Base-by-base conservation (phyloP, 2,113 vertebrate genomes). In the Sorex fumeus region DNA sequence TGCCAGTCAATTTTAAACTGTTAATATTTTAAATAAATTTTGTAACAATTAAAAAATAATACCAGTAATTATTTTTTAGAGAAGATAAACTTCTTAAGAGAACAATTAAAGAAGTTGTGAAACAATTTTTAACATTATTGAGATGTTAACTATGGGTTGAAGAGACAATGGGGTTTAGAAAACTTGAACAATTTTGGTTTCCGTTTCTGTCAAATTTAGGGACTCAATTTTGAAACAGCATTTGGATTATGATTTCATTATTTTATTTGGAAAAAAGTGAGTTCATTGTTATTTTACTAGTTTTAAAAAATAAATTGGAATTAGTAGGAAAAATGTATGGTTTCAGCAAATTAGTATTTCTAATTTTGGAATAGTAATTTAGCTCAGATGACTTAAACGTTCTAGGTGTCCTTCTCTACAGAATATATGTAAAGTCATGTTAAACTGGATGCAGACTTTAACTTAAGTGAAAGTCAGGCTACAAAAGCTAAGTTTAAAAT, bases 271-370 rank as follows among this genome's bases (percentile, higher is more conserved):
- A 30, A 64, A 66, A 66, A 4, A 10, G 11, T 66, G 28, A 28
- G 64, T 30, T 66, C 18, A 30, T 6, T 12, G 47, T 50, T 50
- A 50, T 50, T 10, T 50, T 50, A 45, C 71, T 82, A n/a, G n/a
- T 50, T 32, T 40, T 45, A 75, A 30, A 83, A 89, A 15, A 12
- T 32, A 15, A 69, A 32, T 30, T 92, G 85, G 43, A 88, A 92
- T 93, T 70, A 87, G 72, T 47, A 84, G 88, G 89, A 74, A n/a
- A n/a, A 90, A 50, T 66, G 74, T 85, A 93, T 88, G 6, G 9
- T 86, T 85, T 91, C 43, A 94, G 50, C 34, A 93, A 85, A 90
- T 92, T 43, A 88, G 10, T 47, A 27, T 16, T 43, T 91, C 8
- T 87, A 72, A 69, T 88, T 70, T 76, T 6, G 53, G 21, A 72